Base-by-base conservation (phyloP, 2,113 vertebrate genomes). In the Thunnus maccoyii region DNA sequence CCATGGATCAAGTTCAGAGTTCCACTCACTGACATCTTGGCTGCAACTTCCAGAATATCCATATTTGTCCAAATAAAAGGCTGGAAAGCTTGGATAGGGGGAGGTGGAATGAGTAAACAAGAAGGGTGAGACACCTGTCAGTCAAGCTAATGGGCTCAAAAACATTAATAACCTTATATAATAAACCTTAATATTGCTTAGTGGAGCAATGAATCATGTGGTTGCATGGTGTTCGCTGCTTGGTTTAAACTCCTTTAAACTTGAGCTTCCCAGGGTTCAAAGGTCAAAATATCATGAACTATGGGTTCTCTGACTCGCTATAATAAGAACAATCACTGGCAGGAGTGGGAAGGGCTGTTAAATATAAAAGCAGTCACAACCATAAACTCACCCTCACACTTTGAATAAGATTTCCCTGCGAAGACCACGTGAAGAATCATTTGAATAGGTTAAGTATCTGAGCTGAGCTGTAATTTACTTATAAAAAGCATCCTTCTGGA, bases 401-500 rank as follows among this genome's bases (percentile, higher is more conserved):
- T 63, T 72, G 67, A 64, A 63, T 71, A 48, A 13, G 4, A 52
- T 46, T 47, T 71, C 8, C n/a, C 4, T 64, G 6, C 57, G 16
- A 54, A 41, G n/a, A 25, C 5, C 25, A 56, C 50, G 11, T 36
- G 68, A 32, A 30, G 32, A 47, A 48, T n/a, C 9, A 16, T 32
- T 70, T 70, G 36, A 79, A 64, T 17, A 22, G 2, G 4, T 48
- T 30, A 50, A 3, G 36, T 41, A 41, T 2, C 36, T 41, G 36
- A 41, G 36, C 36, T 51, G 5, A 41, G 8, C 11, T 22, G 20
- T 5, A 18, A 36, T 46, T 54, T 3, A 17, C 20, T 18, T 8
- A 18, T 2, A 15, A 32, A n/a, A 36, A 10, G 12, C 12, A 17
- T 55, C 36, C 6, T 27, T 52, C 8, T 41, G 7, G 7, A 41